Evolutionary conservation across 2,113 vertebrate genomes (phyloP), one percentile per base, ranked within the genome.

Genomic region (Microcebus tavaratra): DNA sequence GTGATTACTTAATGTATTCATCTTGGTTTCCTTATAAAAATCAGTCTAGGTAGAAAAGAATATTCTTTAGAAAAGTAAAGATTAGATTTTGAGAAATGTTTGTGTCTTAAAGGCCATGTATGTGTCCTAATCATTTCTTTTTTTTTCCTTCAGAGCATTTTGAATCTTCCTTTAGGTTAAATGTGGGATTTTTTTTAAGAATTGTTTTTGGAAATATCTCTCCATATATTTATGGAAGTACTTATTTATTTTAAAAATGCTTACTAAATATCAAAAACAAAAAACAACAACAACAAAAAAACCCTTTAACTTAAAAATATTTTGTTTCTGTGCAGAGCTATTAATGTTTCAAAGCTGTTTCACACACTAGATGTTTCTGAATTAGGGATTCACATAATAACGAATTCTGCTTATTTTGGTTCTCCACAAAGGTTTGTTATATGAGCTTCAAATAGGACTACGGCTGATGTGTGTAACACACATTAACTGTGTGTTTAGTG

Each of bases 401-500:
- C 29, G 96, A 95, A 90, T 89, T 91, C 96, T 96, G 96, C 87
- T 68, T 97, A 93, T 98, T 97, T 96, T 73, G 95, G 95, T 97
- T 97, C 96, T 96, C 87, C 96, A 67, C 93, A 78, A 95, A 97
- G 95, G 95, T 97, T 98, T 93, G 94, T 86, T 97, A 91, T 0
- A 2, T 97, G 98, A 98, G 98, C 98, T 98, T 98, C 68, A 96
- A 97, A 96, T 68, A 85, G 97, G 98, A 59, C 97, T 90, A 94
- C 88, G 39, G 97, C 84, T 92, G 91, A 89, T 95, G 94, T 7
- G 93, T 79, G 95, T 81, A 48, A 83, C 1, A 93, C 4, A 7
- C 97, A 97, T 98, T 97, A 98, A 96, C 94, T 98, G 97, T 98
- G 98, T 98, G 50, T 98, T 98, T 97, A 98, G 98, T 98, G 97